Conservation (phyloP, 2,888 invertebrate species). For the Heteromurus nitidus region DNA sequence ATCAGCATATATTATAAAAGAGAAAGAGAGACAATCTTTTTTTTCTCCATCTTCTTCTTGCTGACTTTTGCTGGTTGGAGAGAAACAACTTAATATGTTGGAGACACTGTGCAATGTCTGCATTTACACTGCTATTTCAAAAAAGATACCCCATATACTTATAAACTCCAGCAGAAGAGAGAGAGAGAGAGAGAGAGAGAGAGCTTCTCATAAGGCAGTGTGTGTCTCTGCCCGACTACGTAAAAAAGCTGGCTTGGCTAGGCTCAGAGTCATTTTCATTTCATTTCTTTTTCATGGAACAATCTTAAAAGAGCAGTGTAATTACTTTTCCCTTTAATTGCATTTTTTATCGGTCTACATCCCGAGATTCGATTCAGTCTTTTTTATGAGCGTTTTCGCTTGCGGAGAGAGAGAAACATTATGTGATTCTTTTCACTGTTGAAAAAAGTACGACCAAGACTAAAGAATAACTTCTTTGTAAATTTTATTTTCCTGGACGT, state of each 20-base stretch:
- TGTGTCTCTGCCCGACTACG: no score
- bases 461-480: conserved; percentile 23
- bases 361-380: conserved; percentile 72
- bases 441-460: not conserved
- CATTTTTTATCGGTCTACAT: conserved; percentile 73
- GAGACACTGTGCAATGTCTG: conserved; percentile 49
- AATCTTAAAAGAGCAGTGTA: conserved; percentile 67
- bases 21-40: conserved; percentile 17
- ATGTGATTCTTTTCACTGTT: not conserved
- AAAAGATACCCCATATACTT: no score
- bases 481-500: not conserved
- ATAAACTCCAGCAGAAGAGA: no score
- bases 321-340: conserved; percentile 74
- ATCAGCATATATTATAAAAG: conserved; percentile 51
- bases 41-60: conserved; percentile 27
- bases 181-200: no score
- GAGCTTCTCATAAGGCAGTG: no score
- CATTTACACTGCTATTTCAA: conserved; percentile 3
- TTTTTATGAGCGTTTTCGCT: conserved; percentile 68
- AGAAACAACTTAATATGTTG: conserved; percentile 59
- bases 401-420: conserved; percentile 36
- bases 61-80: conserved; percentile 49
- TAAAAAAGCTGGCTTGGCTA: no score
- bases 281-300: conserved; percentile 68
- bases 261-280: conserved; percentile 65